Evolutionary conservation across 1,140 invertebrate species (phyloP).

Genomic region (Platyura marginata): DNA sequence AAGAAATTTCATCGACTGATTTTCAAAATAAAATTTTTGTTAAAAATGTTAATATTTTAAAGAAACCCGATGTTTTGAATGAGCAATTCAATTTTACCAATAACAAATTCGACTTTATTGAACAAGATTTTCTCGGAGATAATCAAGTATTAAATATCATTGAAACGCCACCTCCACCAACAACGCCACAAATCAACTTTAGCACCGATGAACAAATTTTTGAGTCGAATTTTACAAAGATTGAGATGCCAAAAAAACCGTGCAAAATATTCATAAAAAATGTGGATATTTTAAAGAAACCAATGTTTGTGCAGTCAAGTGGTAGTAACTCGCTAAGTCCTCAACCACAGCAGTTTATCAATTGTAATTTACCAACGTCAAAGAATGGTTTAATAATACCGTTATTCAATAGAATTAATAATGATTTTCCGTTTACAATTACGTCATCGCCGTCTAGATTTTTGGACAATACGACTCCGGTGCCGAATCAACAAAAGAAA

Average conservation of each 20-base stretch:
- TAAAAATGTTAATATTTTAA: not conserved
- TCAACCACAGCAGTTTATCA: no score
- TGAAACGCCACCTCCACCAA: not conserved
- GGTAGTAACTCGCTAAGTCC: not conserved
- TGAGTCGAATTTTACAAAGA: no score
- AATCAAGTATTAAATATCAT: not conserved
- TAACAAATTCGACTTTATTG: not conserved
- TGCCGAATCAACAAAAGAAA: constrained; percentile 6
- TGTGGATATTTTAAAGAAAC: constrained; percentile 18
- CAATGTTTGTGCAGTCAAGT: constrained; percentile 4
- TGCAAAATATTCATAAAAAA: constrained; percentile 22
- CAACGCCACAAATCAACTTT: not conserved
- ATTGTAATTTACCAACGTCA: no score
- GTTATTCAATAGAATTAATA: no score
- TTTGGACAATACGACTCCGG: no score
- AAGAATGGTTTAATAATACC: no score
- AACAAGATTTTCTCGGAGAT: not conserved
- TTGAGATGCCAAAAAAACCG: no score
- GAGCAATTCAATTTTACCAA: not conserved
- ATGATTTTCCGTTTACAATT: no score
- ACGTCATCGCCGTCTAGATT: no score
- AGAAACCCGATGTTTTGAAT: not conserved
- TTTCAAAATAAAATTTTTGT: not conserved
- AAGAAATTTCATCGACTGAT: no score
- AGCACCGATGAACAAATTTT: not conserved